These are phyloP conservation scores for Drosophila quasianomalipes DNA, from an alignment of 2,888 invertebrate genomes.

Conservation along the genomic window DNA sequence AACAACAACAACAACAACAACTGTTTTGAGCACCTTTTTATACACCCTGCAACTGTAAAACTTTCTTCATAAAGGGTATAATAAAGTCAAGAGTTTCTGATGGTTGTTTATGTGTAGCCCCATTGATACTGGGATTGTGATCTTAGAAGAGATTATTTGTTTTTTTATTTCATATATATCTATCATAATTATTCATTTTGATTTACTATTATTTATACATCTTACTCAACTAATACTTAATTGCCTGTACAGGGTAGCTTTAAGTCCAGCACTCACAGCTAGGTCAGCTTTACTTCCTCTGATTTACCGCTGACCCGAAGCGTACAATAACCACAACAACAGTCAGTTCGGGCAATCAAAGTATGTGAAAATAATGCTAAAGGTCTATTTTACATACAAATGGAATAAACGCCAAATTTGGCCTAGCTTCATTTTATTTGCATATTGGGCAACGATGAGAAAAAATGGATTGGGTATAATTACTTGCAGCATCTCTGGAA, in stretches of 20 bases:
- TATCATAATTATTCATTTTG: neutral
- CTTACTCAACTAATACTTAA: neutral
- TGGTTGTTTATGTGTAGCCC: neutral
- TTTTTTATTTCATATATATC: neutral
- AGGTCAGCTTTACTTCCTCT: neutral
- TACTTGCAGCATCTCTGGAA: slow-evolving; percentile 44
- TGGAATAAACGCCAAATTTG: slow-evolving; percentile 32
- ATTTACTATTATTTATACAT: neutral
- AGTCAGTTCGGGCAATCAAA: slow-evolving; percentile 50
- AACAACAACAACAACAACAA: slow-evolving; percentile 36
- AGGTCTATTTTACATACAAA: slow-evolving; percentile 60
- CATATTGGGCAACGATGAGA: slow-evolving; percentile 46
- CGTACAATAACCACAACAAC: neutral
- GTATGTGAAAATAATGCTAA: slow-evolving; percentile 75
- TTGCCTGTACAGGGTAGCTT: slow-evolving; percentile 4
- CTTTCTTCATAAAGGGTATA: neutral
- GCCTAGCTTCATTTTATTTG: slow-evolving; percentile 46
- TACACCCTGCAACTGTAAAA: neutral
- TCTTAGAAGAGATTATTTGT: neutral
- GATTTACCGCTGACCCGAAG: slow-evolving; percentile 26
- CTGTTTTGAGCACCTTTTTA: slow-evolving; percentile 40
- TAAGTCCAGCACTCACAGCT: neutral
- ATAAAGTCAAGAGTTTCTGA: neutral
- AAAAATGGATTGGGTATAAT: slow-evolving; percentile 62
- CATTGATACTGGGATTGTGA: neutral